phyloP scores from a whole-genome alignment of 1,140 invertebrate genomes.

The Scaptomyza pallida region DNA sequence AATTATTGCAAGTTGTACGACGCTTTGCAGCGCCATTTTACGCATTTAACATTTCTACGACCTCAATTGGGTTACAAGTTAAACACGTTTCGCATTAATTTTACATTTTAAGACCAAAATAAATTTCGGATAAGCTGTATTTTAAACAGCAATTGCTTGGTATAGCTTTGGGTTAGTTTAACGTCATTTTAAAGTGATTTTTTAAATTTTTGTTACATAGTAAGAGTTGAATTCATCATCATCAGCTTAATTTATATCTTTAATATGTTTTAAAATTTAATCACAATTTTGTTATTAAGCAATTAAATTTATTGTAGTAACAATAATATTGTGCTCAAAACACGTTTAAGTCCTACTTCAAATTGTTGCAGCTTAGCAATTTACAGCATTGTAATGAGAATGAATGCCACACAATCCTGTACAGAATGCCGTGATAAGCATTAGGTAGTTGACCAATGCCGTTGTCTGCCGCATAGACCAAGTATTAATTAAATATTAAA shows the following conservation, averaged over 20 bases:
- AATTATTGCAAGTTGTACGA: constrained; percentile 47
- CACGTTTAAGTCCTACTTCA: background rate
- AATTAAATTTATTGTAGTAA: background rate
- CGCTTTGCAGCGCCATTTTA: constrained; percentile 3
- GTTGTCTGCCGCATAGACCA: constrained; percentile 1
- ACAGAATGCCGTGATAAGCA: constrained; percentile 14
- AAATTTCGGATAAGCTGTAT: background rate
- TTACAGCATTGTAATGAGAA: background rate
- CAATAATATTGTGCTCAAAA: background rate
- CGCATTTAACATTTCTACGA: constrained; percentile 1
- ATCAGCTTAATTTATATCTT: too few species aligned
- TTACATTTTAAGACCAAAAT: background rate
- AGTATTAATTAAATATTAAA: constrained; percentile 64
- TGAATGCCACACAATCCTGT: background rate
- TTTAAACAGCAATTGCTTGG: background rate
- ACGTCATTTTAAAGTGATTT: too few species aligned
- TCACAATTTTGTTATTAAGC: background rate
- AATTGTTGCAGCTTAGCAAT: background rate
- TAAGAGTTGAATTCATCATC: too few species aligned
- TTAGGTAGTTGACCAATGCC: constrained; percentile 33
- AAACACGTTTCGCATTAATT: background rate
- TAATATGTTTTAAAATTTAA: too few species aligned
- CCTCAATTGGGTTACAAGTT: background rate
- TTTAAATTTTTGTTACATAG: too few species aligned
- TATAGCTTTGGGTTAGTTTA: too few species aligned